Evolutionary conservation across 2,888 invertebrate genomes (phyloP).

Genomic region (Aquatica leii): DNA sequence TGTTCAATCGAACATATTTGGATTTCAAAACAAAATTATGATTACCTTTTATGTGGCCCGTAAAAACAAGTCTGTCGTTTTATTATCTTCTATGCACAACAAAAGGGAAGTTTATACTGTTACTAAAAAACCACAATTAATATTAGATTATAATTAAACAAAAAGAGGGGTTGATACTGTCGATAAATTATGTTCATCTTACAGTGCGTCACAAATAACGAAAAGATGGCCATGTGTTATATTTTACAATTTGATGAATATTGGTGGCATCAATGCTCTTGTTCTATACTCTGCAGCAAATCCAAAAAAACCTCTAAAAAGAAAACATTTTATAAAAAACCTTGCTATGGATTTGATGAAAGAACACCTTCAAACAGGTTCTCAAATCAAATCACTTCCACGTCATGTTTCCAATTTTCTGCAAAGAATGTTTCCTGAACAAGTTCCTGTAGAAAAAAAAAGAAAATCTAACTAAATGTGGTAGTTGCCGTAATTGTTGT

Average conservation of each 20-base stretch:
- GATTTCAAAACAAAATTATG: background rate
- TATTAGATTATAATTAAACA: too few species aligned
- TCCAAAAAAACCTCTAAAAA: background rate
- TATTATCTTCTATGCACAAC: conserved; percentile 2
- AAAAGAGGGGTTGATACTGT: too few species aligned
- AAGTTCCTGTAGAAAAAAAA: too few species aligned
- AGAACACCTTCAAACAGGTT: background rate
- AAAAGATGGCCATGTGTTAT: too few species aligned
- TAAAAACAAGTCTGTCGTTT: background rate
- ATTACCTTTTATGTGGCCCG: background rate
- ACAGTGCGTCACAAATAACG: too few species aligned
- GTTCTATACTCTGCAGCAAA: background rate
- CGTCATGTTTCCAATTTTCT: background rate
- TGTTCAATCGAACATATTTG: background rate
- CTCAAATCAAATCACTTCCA: background rate
- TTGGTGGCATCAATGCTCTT: background rate
- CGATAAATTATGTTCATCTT: background rate
- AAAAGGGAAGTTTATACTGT: background rate
- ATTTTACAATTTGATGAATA: too few species aligned
- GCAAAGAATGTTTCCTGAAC: too few species aligned
- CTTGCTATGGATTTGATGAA: background rate
- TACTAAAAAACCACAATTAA: background rate
- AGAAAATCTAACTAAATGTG: too few species aligned
- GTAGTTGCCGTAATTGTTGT: too few species aligned
- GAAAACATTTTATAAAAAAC: too few species aligned